Evolutionary conservation across 2,888 invertebrate genomes (phyloP).

Genomic region (Miltochrista miniata): DNA sequence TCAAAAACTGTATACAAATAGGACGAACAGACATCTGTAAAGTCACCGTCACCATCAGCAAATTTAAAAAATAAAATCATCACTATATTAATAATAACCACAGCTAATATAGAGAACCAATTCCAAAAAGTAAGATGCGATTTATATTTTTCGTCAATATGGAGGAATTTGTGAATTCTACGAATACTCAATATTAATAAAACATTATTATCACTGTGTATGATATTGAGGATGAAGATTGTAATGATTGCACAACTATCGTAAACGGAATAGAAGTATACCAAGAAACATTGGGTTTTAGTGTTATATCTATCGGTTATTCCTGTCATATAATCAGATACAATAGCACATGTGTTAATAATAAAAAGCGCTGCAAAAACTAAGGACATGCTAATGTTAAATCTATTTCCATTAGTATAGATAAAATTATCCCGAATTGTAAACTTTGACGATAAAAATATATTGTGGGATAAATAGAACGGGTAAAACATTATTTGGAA

Average conservation of each 20-base stretch:
- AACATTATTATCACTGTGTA: background rate
- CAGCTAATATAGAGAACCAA: slow-evolving; percentile 4
- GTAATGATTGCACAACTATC: background rate
- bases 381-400: background rate
- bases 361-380: background rate
- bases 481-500: slow-evolving; percentile 1
- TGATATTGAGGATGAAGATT: background rate
- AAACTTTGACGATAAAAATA: slow-evolving; percentile 20
- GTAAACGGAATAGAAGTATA: background rate
- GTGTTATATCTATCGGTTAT: background rate
- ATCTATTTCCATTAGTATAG: slow-evolving; percentile 4
- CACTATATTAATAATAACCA: background rate
- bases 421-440: slow-evolving; percentile 15
- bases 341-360: background rate
- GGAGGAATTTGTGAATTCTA: background rate
- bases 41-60: background rate
- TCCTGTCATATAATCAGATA: background rate
- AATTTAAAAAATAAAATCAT: background rate
- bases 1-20: background rate
- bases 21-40: background rate
- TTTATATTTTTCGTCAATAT: background rate
- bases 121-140: background rate
- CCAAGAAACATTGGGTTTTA: background rate
- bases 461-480: slow-evolving; percentile 2
- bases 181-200: slow-evolving; percentile 1